A percentile compares a stretch with the other conserved stretches of the same genome.
These are phyloP conservation scores for Sminthurinus aureus DNA, from an alignment of 2,888 invertebrate genomes.

Conservation along the genomic window DNA sequence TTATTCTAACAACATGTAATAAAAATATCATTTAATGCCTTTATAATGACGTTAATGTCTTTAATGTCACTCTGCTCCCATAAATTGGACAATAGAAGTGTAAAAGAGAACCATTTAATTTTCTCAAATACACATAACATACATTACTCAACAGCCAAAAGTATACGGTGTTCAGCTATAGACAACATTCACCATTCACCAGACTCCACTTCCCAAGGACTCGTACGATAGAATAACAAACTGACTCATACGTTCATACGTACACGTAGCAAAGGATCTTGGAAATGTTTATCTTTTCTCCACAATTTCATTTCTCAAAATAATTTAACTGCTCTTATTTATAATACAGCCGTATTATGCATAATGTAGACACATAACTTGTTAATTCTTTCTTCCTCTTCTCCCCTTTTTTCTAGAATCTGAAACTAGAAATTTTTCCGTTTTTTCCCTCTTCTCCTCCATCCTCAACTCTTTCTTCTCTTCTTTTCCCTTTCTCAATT, in stretches of 20 bases:
- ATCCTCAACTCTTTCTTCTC: neutral
- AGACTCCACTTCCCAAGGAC: constrained; percentile 13
- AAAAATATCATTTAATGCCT: constrained; percentile 28
- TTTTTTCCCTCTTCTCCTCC: neutral
- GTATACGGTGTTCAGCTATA: neutral
- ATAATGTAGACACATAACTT: neutral
- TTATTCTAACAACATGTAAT: constrained; percentile 24
- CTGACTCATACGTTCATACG: neutral
- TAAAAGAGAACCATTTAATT: constrained; percentile 26
- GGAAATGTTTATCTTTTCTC: neutral
- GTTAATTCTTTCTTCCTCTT: neutral
- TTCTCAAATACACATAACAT: neutral
- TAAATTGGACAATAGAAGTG: constrained; percentile 29
- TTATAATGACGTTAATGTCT: constrained; percentile 2
- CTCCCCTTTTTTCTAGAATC: neutral
- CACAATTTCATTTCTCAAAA: constrained; percentile 28
- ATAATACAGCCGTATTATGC: neutral
- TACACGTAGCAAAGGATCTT: neutral
- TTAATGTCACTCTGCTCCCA: constrained; percentile 12
- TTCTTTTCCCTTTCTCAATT: neutral
- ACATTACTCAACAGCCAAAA: constrained; percentile 27
- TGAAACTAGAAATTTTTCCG: neutral
- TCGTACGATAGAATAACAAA: neutral
- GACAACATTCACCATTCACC: too few relatives aligned
- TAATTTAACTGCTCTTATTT: constrained; percentile 13